Percentiles rank a stretch among this genome's conserved stretches.
Conservation (phyloP, 2,888 invertebrate species). For the Atethmia centrago region DNA sequence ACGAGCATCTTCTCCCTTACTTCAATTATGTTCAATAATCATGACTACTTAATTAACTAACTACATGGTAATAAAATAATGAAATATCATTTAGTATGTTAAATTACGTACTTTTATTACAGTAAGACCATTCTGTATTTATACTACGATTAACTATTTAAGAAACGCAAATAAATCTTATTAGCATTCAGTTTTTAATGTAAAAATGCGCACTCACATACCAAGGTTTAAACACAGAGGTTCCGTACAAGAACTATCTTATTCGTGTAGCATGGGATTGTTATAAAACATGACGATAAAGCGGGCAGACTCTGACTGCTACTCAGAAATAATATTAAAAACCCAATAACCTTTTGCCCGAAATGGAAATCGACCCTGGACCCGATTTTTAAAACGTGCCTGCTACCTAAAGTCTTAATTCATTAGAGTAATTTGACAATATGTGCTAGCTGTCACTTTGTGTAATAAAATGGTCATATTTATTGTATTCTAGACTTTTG, state of each 20-base stretch:
- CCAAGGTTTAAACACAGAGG: not conserved
- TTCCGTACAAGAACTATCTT: constrained; percentile 8
- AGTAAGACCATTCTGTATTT: constrained; percentile 6
- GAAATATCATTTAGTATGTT: not conserved
- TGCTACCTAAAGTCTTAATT: too few relatives aligned
- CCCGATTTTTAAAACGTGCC: too few relatives aligned
- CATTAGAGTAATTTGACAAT: too few relatives aligned
- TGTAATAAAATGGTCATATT: too few relatives aligned
- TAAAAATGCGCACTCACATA: not conserved
- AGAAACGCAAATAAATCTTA: constrained; percentile 12
- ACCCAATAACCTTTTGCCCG: too few relatives aligned
- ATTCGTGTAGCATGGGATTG: too few relatives aligned
- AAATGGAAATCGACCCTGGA: too few relatives aligned
- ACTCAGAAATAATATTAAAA: not conserved
- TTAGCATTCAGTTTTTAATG: not conserved
- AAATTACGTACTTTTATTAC: constrained; percentile 14
- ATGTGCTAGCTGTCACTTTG: too few relatives aligned
- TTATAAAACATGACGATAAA: too few relatives aligned
- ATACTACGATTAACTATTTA: constrained; percentile 5
- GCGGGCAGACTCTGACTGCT: too few relatives aligned
- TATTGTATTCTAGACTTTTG: too few relatives aligned
- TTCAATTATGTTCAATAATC: constrained; percentile 13
- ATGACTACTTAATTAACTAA: constrained; percentile 10
- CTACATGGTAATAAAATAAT: not conserved
- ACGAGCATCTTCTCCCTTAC: not conserved